Percentiles rank a stretch among this genome's conserved stretches.
These are phyloP conservation scores for Cyprinodon tularosa DNA, from an alignment of 2,113 vertebrate genomes.

Conservation along the genomic window DNA sequence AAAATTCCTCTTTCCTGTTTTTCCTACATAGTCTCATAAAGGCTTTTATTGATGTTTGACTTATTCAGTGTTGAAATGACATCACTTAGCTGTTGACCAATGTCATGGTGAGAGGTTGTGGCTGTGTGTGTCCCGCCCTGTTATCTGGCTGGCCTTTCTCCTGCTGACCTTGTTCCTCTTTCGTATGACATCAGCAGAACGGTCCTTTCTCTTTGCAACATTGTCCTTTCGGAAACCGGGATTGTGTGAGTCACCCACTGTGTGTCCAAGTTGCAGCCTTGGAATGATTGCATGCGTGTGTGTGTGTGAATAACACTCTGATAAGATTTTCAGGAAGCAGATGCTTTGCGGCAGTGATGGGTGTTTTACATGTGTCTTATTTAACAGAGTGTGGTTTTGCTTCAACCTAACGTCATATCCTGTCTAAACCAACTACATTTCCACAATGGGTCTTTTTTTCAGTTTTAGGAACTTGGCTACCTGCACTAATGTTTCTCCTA, in stretches of 20 bases:
- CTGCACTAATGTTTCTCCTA: background rate
- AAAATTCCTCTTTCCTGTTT: background rate
- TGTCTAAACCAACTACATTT: background rate
- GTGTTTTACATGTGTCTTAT: background rate
- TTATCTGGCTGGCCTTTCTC: conserved; percentile 48
- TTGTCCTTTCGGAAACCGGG: conserved; percentile 78
- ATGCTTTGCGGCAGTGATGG: conserved; percentile 3
- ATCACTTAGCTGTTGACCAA: conserved; percentile 6
- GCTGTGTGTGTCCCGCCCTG: background rate
- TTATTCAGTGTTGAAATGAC: background rate
- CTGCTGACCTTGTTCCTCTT: conserved; percentile 71
- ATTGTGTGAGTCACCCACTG: conserved; percentile 71
- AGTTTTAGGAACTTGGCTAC: background rate
- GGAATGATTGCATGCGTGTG: conserved; percentile 5
- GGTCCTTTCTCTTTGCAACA: conserved; percentile 84
- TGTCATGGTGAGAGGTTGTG: background rate
- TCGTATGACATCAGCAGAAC: conserved; percentile 80
- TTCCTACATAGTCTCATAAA: background rate
- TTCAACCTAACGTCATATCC: conserved; percentile 18
- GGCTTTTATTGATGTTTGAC: conserved; percentile 22
- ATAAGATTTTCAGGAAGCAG: conserved; percentile 25
- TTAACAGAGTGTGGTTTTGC: background rate
- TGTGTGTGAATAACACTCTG: conserved; percentile 8
- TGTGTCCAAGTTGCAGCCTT: conserved; percentile 24
- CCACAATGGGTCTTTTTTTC: background rate